Base-by-base conservation (phyloP, 1,140 invertebrate genomes). In the Drosophila asahinai region DNA sequence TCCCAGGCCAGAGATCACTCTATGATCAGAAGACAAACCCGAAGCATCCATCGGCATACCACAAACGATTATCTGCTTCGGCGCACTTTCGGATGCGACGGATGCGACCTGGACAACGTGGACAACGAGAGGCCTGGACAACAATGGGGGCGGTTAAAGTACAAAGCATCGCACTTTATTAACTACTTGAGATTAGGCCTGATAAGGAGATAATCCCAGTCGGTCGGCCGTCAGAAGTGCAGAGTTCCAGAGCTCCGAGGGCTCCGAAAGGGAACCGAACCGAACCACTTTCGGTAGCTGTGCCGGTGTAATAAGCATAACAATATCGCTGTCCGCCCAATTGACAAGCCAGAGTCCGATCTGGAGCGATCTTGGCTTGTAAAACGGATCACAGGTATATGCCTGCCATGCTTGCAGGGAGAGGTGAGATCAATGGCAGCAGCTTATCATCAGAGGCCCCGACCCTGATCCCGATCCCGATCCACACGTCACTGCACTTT, bases 121-220 rank as follows among this genome's bases (percentile, higher is more conserved):
- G 51, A 63, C 74, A 54, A 25, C 38, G 22, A 57, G 27, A 30
- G 5, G 59, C 64, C 57, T 48, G 55, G 65, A 58, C 45, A 54
- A 92, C 83, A 91, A 92, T 87, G 77, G 74, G 55, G 79, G 81
- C 91, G 91, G 91, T 80, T 83, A 72, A 83, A 92, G 77, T 83
- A 92, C 91, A 92, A 92, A 92, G 91, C 84, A 81, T 86, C 80
- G 91, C 91, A 92, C 91, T 92, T 92, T 92, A 92, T 92, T 92
- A 92, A 92, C 91, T 92, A 92, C 91, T 92, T 92, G 91, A 92
- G 91, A 92, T 92, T 92, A 92, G 81, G 91, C 73, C 86, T 89
- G 91, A 92, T 92, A 92, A 92, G 84, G 81, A 92, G 91, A 91
- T 92, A 92, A 92, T 92, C 91, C 81, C 51, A 67, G 74, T 59